These are phyloP conservation scores for Cyclina sinensis DNA, from an alignment of 1,140 invertebrate species.

Conservation along the genomic window DNA sequence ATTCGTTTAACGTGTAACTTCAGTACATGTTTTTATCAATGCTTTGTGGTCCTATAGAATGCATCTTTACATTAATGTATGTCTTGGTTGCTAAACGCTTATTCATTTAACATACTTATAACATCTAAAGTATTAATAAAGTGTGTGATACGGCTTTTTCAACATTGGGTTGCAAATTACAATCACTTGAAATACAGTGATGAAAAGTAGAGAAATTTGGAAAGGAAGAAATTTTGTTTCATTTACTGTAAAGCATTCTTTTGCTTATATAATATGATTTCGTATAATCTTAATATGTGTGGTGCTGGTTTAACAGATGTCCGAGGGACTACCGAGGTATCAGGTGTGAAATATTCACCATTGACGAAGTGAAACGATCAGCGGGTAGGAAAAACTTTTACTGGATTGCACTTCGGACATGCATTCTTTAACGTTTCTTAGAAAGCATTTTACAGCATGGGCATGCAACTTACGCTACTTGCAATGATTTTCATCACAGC, in stretches of 20 bases:
- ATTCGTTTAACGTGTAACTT: no score
- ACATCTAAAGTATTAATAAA: no score
- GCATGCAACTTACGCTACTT: conserved; percentile 12
- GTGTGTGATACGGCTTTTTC: no score
- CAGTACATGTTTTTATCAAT: no score
- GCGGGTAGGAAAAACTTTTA: conserved; percentile 40
- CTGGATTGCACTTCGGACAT: conserved; percentile 24
- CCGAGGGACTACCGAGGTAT: conserved; percentile 29
- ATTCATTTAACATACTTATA: no score
- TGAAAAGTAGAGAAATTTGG: not conserved
- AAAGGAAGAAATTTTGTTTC: not conserved
- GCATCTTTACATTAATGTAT: no score
- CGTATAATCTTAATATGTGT: conserved; percentile 14
- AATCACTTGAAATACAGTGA: no score
- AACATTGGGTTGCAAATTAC: no score
- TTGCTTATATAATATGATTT: conserved; percentile 25
- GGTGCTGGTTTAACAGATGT: conserved; percentile 66
- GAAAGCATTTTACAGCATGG: conserved; percentile 33
- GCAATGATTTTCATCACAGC: not conserved
- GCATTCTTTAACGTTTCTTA: not conserved
- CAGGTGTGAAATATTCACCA: conserved; percentile 45
- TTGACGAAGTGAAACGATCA: not conserved
- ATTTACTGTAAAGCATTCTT: conserved; percentile 1
- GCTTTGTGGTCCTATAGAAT: no score
- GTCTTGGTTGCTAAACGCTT: no score